phyloP scores from a whole-genome alignment of 1,140 invertebrate genomes.

The Aphidius ervi region DNA sequence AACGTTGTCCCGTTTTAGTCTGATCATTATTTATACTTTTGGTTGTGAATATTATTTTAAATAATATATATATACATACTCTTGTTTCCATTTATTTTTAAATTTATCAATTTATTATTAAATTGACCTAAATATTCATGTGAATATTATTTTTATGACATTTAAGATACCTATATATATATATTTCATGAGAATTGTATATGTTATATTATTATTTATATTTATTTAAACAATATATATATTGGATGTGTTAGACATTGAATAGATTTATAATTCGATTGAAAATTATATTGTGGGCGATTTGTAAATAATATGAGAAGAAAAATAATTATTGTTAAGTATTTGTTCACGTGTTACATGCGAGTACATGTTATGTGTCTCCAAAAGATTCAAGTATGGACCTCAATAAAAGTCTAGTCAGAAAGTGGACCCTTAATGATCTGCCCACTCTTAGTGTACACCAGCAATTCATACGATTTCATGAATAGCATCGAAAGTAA shows the following conservation, averaged over 20 bases:
- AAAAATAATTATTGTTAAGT: neutral
- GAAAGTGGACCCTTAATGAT: conserved; percentile 28
- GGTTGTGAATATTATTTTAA: conserved; percentile 1
- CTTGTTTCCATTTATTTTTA: too few species aligned
- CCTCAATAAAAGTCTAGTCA: conserved; percentile 23
- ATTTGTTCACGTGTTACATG: neutral
- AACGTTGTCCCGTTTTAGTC: too few species aligned
- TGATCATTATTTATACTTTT: too few species aligned
- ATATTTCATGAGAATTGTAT: too few species aligned
- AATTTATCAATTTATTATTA: too few species aligned
- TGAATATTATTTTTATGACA: too few species aligned
- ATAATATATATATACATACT: neutral
- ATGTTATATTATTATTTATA: too few species aligned
- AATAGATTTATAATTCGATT: conserved; percentile 16
- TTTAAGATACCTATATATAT: too few species aligned
- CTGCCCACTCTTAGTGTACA: conserved; percentile 23
- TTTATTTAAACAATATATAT: conserved; percentile 7
- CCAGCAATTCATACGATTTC: conserved; percentile 24
- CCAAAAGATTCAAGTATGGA: conserved; percentile 16
- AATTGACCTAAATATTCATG: too few species aligned
- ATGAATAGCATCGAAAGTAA: neutral
- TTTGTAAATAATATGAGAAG: conserved; percentile 1
- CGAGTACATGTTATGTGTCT: neutral
- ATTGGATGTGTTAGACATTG: conserved; percentile 15
- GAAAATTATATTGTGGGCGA: conserved; percentile 15